Evolutionary conservation across 2,888 invertebrate genomes (phyloP).

Genomic region (Tillus elongatus): DNA sequence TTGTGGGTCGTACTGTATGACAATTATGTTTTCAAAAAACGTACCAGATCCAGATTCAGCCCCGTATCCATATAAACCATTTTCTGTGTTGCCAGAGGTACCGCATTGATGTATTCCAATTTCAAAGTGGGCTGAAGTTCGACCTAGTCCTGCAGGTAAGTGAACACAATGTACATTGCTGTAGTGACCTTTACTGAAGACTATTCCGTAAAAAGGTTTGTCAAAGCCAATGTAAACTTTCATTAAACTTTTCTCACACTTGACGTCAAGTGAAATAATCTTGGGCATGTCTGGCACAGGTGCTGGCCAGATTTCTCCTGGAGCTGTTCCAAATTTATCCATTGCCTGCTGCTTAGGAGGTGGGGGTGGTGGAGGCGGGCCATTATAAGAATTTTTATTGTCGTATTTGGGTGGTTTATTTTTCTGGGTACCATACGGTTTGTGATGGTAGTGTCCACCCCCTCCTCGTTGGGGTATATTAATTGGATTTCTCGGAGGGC

Average conservation of each 20-base stretch:
- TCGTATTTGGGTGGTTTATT: constrained; percentile 38
- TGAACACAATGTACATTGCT: constrained; percentile 89
- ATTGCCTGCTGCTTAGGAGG: constrained; percentile 36
- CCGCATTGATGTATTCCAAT: constrained; percentile 87
- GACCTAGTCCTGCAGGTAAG: constrained; percentile 77
- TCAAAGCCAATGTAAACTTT: constrained; percentile 90
- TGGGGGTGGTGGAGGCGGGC: constrained; percentile 61
- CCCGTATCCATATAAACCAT: constrained; percentile 79
- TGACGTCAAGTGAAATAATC: constrained; percentile 84
- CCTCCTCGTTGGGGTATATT: constrained; percentile 28
- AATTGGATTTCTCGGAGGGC: constrained; percentile 32
- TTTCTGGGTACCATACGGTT: constrained; percentile 47
- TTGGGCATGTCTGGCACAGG: constrained; percentile 87
- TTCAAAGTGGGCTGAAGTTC: constrained; percentile 81
- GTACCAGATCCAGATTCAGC: constrained; percentile 84
- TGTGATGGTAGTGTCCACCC: constrained; percentile 40
- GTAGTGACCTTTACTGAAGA: constrained; percentile 90
- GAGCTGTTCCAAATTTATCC: constrained; percentile 38
- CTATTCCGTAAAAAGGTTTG: constrained; percentile 90
- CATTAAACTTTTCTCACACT: constrained; percentile 91
- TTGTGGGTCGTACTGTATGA: constrained; percentile 86
- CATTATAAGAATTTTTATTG: constrained; percentile 58
- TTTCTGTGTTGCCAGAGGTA: constrained; percentile 85
- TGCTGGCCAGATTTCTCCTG: constrained; percentile 70
- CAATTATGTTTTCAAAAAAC: constrained; percentile 88